Conservation (phyloP, 2,888 invertebrate genomes). For the Dugesia japonica region DNA sequence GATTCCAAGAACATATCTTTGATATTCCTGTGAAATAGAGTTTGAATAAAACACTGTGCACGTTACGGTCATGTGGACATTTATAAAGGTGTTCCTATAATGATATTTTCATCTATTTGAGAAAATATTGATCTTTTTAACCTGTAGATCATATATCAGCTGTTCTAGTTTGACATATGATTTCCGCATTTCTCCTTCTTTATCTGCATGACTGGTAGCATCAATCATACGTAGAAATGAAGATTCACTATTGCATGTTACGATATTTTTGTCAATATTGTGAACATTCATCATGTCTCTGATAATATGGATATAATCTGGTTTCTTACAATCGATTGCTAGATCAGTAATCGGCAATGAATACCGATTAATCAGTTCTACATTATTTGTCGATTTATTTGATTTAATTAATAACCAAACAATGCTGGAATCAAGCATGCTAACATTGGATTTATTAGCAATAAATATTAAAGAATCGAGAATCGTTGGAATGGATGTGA, state of each 20-base stretch:
- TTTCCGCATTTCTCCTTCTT: background rate
- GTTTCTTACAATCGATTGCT: background rate
- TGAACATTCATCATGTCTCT: background rate
- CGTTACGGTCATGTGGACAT: background rate
- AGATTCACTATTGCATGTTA: background rate
- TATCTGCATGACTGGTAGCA: background rate
- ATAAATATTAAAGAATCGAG: background rate
- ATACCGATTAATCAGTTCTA: background rate
- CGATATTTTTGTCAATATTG: background rate
- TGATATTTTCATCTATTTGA: no score
- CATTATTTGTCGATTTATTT: background rate
- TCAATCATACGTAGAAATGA: background rate
- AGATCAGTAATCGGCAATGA: background rate
- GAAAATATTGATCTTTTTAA: no score
- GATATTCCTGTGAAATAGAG: background rate
- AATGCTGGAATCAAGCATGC: background rate
- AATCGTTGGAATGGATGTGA: background rate
- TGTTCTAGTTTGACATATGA: background rate
- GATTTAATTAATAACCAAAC: background rate
- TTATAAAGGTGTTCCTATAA: background rate
- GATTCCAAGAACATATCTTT: background rate
- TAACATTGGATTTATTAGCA: background rate
- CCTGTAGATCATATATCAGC: background rate
- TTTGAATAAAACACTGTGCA: background rate
- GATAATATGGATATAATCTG: background rate